A percentile compares a stretch with the other conserved stretches of the same genome.
Evolutionary conservation across 2,888 invertebrate species (phyloP).

Genomic region (Synergus umbraculus): DNA sequence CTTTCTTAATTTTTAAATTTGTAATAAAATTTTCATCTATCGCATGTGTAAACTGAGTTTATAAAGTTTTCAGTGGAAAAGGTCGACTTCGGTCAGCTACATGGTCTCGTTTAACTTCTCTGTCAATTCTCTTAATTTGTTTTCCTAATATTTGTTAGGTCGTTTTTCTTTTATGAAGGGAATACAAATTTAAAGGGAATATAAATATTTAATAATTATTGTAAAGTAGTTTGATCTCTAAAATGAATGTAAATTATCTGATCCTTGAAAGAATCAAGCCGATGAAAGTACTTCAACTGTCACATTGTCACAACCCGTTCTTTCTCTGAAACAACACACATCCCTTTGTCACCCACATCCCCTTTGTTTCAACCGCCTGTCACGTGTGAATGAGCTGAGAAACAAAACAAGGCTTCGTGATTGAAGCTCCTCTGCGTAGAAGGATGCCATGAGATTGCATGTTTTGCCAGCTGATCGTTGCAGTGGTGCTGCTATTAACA

Average conservation of each 20-base stretch:
- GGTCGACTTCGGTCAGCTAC: neutral
- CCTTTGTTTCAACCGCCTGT: conserved; percentile 47
- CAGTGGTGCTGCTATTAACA: conserved; percentile 72
- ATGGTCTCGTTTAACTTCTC: neutral
- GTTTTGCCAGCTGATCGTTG: conserved; percentile 72
- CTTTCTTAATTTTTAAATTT: no score
- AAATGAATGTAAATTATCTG: conserved; percentile 4
- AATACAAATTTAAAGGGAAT: neutral
- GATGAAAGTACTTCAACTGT: conserved; percentile 8
- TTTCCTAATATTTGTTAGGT: neutral
- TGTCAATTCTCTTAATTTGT: neutral
- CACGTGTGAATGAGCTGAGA: conserved; percentile 49
- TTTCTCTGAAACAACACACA: conserved; percentile 27
- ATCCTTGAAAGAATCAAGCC: conserved; percentile 12
- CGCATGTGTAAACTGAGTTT: neutral
- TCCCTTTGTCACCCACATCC: conserved; percentile 25
- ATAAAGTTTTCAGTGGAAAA: neutral
- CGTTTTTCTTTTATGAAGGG: neutral
- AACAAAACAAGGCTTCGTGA: conserved; percentile 54
- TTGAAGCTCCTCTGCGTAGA: conserved; percentile 47
- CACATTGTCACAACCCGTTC: conserved; percentile 22
- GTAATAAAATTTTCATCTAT: neutral
- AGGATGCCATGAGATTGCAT: conserved; percentile 66
- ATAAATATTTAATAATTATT: neutral
- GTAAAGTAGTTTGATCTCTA: conserved; percentile 7